Evolutionary conservation across 2,888 invertebrate genomes (phyloP), one percentile per base, ranked within the genome.

Genomic region (Mesoligia furuncula): DNA sequence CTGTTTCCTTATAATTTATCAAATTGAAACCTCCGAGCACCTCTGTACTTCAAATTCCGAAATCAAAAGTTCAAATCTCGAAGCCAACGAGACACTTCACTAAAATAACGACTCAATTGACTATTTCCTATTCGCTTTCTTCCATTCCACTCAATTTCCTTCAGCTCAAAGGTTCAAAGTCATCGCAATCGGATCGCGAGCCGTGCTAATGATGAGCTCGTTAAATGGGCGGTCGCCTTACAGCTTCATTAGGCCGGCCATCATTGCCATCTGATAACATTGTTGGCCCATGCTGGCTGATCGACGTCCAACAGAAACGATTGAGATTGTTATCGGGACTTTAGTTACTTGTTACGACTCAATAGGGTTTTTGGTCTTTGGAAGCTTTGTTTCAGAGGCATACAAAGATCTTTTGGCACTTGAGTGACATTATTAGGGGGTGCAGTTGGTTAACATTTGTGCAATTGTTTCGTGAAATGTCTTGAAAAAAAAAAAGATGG

Each of bases 221-320:
- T 92, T 91, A 90, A 84, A 84, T 87, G 87, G 85, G 88, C 88
- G 88, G 89, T 78, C 84, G 86, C 76, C 81, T 87, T 87, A 93
- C 87, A 81, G 88, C 92, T 93, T 93, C 91, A 93, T 93, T 93
- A 93, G 79, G 75, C 75, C 83, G 83, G 73, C 88, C 88, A 88
- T 89, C 89, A 85, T 83, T 80, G 84, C 84, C 82, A 90, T 90
- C 90, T 85, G 91, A 90, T 90, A 90, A 85, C 83, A 81, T 74
- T 80, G 81, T 83, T 76, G 73, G 73, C 82, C 81, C 77, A 70
- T 75, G 81, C 84, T 79, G 75, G 72, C 82, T 83, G 84, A 88
- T 87, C 84, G 85, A 88, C 85, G 87, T 81, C 66, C 73, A 75
- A 77, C 79, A 70, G 64, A 71, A 76, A 74, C 83, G 80, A 79